Evolutionary conservation across 1,140 invertebrate species (phyloP).

Genomic region (Fopius arisanus): DNA sequence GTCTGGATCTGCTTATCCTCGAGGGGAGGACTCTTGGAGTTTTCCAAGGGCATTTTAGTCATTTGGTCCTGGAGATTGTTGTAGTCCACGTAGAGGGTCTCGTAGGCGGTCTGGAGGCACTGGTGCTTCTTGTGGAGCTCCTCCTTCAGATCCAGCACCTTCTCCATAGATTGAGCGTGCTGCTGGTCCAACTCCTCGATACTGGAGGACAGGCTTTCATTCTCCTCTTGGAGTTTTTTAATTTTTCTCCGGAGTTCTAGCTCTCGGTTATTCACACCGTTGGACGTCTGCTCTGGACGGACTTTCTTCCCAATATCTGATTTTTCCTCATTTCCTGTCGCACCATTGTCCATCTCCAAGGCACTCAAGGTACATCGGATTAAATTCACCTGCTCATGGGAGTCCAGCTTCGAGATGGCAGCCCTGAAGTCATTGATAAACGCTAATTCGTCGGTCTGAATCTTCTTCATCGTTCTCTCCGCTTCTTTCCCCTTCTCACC

Average conservation of each 20-base stretch:
- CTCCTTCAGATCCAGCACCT: slow-evolving; percentile 70
- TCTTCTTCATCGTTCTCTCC: slow-evolving; percentile 53
- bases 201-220: slow-evolving; percentile 66
- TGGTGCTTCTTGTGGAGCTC: slow-evolving; percentile 70
- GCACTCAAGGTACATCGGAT: slow-evolving; percentile 59
- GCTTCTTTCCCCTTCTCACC: slow-evolving; percentile 59
- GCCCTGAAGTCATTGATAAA: slow-evolving; percentile 55
- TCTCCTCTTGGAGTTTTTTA: slow-evolving; percentile 60
- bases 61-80: slow-evolving; percentile 49
- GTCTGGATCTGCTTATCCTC: slow-evolving; percentile 20
- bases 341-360: slow-evolving; percentile 62
- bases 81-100: slow-evolving; percentile 56
- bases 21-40: slow-evolving; percentile 10
- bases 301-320: slow-evolving; percentile 42
- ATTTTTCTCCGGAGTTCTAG: slow-evolving; percentile 61
- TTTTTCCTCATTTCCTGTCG: slow-evolving; percentile 40
- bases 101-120: slow-evolving; percentile 56
- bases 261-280: slow-evolving; percentile 41
- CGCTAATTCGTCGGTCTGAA: slow-evolving; percentile 52
- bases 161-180: slow-evolving; percentile 74
- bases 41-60: slow-evolving; percentile 34
- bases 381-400: slow-evolving; percentile 56
- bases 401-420: slow-evolving; percentile 60
- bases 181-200: slow-evolving; percentile 78
- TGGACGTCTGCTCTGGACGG: neutral